Evolutionary conservation across 2,797 vertebrate species (phyloP), one percentile per base, ranked within the genome.

Genomic region (Poecile montanus): DNA sequence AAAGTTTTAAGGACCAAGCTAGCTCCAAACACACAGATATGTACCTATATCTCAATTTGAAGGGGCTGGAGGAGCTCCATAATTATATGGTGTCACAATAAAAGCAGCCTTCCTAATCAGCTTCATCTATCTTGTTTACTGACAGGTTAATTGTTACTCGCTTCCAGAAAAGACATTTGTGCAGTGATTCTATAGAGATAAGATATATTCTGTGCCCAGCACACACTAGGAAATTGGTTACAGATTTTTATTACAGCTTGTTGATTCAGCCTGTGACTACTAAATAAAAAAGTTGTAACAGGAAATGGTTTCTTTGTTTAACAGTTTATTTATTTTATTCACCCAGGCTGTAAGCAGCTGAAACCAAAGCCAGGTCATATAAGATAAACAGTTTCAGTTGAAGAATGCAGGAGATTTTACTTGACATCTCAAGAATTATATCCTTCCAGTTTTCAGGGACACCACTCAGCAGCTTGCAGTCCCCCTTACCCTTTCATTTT

Each of bases 81-180:
- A 36, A 58, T 65, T 65, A 61, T 1, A 6, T 0, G 0, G n/a
- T 58, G 29, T 44, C 66, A 84, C 47, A 65, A 16, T 11, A 44
- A 50, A 54, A 73, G 29, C 13, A 8, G 8, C 11, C 34, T 47
- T 91, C 65, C 38, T 36, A 32, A 67, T 40, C 5, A 11, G 15
- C 65, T 78, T 66, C 12, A 88, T 60, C 53, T 45, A 2, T 56
- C 72, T 77, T 50, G 2, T 36, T 77, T 83, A 42, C 57, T 81
- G 68, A 57, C 48, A 83, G 48, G 11, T 34, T 73, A 23, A 61
- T 93, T 76, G 77, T 56, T 77, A 36, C 56, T 73, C 63, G 42
- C 36, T 60, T 56, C 72, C 38, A 34, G n/a, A 77, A 73, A 44
- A 81, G 17, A 30, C 18, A 3, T 32, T 63, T 45, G 56, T 34